Evolutionary conservation across 2,797 vertebrate species (phyloP), one percentile per base, ranked within the genome.

Genomic region (Helarctos malayanus): DNA sequence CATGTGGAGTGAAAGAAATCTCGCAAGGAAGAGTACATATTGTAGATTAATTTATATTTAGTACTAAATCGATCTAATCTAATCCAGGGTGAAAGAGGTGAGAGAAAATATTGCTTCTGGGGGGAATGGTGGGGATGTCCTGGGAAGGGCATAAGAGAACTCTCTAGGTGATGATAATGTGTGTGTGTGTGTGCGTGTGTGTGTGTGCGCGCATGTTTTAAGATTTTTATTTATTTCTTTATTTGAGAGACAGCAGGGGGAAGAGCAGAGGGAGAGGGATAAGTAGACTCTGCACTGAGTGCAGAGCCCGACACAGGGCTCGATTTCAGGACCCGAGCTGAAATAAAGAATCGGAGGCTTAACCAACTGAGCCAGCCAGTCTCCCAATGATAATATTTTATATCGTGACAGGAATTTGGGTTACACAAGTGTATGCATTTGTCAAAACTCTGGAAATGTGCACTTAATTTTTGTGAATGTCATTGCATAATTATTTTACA

Each of bases 221-320:
- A 18, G 63, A 65, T 19, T 68, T 56, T 35, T 68, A 65, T 63
- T 63, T 63, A 68, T 35, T 68, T 68, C 11, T 21, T 35, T 68
- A n/a, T 35, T 68, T 56, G n/a, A 11, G n/a, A 68, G n/a, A 19
- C 18, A 5, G n/a, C 2, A 35, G 18, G 9, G n/a, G 65, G 65
- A 68, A 21, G n/a, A 68, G 18, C n/a, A 11, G n/a, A 35, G 65
- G 65, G 2, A 68, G n/a, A 68, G n/a, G 9, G n/a, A 68, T n/a
- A 68, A 68, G 29, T 18, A 35, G 65, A 21, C 65, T 18, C 15
- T 21, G 19, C 18, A 35, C 18, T 35, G 29, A 68, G 65, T 2
- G 0, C 18, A 38, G n/a, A 21, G 18, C 4, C n/a, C 0, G 0
- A 68, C n/a, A 21, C 0, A 9, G n/a, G n/a, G 16, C n/a, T 21